Evolutionary conservation across 2,113 vertebrate species (phyloP), one percentile per base, ranked within the genome.

Genomic region (Marmota flaviventris): DNA sequence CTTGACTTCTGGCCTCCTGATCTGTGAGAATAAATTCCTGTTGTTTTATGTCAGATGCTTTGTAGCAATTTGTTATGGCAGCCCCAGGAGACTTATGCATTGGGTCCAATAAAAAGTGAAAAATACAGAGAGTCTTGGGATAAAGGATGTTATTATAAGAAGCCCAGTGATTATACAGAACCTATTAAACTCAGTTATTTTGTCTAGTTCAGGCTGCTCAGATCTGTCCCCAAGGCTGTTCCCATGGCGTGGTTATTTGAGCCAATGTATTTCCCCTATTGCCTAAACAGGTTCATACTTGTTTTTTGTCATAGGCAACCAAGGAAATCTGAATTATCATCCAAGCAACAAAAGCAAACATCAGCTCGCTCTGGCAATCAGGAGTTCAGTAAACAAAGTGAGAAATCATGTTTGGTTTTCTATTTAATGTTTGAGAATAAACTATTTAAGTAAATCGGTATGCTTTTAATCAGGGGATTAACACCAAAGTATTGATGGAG

Each of bases 331-430:
- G 37, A 83, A 45, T 92, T 45, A 48, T 25, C 32, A 8, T 48
- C 51, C 20, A 13, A 27, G 53, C 9, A 24, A 63, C 14, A 61
- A 70, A 70, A 70, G 39, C 27, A 32, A 70, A 91, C 27, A 17
- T 48, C 58, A 12, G 39, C 24, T 78, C 32, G 17, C 6, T 63
- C 25, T 25, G 82, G 5, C 27, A 67, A 56, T 69, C 32, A 92
- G 8, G 45, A 86, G 27, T 0, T 93, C 72, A 78, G 48, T 45
- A 69, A 48, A 79, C 48, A 77, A 75, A 69, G 20, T 78, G 69
- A 69, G 61, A 79, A 70, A 70, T 79, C 63, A 70, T 53, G 24
- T 42, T 94, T 89, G 27, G 9, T 94, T 94, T 88, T 82, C 77
- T 53, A 53, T 53, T 25, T 51, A 65, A 73, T 65, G 56, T 39